Conservation (phyloP, 2,797 vertebrate species). For the Helostoma temminkii region DNA sequence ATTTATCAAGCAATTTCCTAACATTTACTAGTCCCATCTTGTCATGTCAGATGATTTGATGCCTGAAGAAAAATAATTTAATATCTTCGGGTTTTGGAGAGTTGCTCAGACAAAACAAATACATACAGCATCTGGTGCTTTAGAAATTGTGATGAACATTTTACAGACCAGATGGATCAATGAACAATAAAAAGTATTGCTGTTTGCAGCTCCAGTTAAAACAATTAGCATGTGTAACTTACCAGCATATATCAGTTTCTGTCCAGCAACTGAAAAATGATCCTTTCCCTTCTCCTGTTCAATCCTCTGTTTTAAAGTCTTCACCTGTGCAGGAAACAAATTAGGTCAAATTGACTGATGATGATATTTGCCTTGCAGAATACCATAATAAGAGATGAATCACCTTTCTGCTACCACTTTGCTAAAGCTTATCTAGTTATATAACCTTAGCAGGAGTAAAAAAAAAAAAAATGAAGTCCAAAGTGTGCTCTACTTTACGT, state of each 20-base stretch:
- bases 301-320: slow-evolving; percentile 94
- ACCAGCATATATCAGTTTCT: slow-evolving; percentile 98
- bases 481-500: slow-evolving; percentile 23
- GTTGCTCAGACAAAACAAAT: slow-evolving; percentile 2
- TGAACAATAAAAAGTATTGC: background rate
- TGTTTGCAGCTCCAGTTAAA: background rate
- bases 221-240: slow-evolving; percentile 29
- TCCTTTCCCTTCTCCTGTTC: slow-evolving; percentile 95
- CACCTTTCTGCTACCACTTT: background rate
- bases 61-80: too few species aligned
- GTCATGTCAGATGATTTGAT: too few species aligned
- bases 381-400: background rate
- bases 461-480: slow-evolving; percentile 31
- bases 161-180: background rate
- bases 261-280: slow-evolving; percentile 91
- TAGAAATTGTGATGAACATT: background rate
- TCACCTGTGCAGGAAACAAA: slow-evolving; percentile 85
- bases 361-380: background rate
- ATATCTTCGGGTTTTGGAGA: too few species aligned
- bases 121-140: background rate
- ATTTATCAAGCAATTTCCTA: background rate
- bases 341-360: background rate
- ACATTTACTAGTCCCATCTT: background rate
- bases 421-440: background rate
- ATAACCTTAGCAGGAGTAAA: background rate